A percentile compares a stretch with the other conserved stretches of the same genome.
These are phyloP conservation scores for Xestia c-nigrum DNA, from an alignment of 2,888 invertebrate species.

Conservation along the genomic window DNA sequence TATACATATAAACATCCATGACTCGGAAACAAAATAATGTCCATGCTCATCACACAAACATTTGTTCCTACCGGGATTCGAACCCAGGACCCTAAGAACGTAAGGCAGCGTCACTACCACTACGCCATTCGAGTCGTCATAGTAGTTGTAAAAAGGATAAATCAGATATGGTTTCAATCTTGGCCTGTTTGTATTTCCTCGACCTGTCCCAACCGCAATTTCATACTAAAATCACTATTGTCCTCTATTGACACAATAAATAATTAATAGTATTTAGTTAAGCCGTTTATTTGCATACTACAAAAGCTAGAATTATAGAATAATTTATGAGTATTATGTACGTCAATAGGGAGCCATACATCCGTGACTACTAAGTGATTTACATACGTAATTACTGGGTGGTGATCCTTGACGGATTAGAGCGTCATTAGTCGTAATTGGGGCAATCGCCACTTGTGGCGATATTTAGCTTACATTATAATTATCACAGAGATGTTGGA, in stretches of 20 bases:
- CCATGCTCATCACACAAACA: too few species aligned
- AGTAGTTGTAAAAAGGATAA: neutral
- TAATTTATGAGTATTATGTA: conserved; percentile 31
- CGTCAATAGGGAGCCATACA: conserved; percentile 20
- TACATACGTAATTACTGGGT: conserved; percentile 39
- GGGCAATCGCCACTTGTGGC: conserved; percentile 19
- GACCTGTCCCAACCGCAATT: neutral
- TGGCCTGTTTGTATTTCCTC: neutral
- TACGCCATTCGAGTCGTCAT: too few species aligned
- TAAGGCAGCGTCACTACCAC: too few species aligned
- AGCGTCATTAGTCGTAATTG: conserved; percentile 10
- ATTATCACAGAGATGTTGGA: neutral
- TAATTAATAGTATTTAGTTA: conserved; percentile 21
- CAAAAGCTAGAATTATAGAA: conserved; percentile 22
- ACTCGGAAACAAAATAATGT: too few species aligned
- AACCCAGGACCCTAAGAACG: too few species aligned
- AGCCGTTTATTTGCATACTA: conserved; percentile 38
- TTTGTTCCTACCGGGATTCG: too few species aligned
- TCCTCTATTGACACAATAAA: conserved; percentile 20
- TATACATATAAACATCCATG: too few species aligned
- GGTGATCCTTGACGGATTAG: conserved; percentile 32
- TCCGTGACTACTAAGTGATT: conserved; percentile 38
- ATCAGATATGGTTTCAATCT: neutral
- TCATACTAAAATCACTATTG: neutral
- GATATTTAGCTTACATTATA: conserved; percentile 11